Percentiles rank a stretch among this genome's conserved stretches.
Conservation (phyloP, 2,113 vertebrate genomes). For the Sterna hirundo region DNA sequence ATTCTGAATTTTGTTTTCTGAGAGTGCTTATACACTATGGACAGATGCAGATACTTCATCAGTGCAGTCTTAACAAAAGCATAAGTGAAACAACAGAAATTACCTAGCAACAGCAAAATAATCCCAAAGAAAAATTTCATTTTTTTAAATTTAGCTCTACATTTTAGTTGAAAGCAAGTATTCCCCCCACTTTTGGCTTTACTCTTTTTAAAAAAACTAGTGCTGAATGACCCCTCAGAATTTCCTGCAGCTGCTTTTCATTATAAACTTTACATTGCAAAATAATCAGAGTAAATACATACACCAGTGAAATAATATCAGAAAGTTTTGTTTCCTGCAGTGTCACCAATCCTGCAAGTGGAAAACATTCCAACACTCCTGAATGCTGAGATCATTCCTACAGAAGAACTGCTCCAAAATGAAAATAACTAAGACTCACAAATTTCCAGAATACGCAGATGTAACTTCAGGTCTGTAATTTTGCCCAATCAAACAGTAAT, state of each 20-base stretch:
- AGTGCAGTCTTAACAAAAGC: neutral
- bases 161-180: neutral
- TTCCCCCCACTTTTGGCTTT: neutral
- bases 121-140: neutral
- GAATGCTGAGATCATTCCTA: neutral
- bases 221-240: neutral
- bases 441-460: neutral
- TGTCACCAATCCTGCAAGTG: neutral
- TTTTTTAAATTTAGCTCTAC: neutral
- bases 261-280: neutral
- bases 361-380: conserved; percentile 10
- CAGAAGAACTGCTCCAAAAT: neutral
- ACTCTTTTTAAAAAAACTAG: neutral
- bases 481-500: neutral
- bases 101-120: neutral
- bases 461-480: neutral
- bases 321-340: neutral
- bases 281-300: neutral
- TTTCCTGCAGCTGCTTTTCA: neutral
- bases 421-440: neutral
- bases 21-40: neutral
- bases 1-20: neutral
- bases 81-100: neutral
- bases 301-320: neutral
- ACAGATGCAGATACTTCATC: neutral